Percentiles rank a stretch among this genome's conserved stretches.
phyloP scores from a whole-genome alignment of 2,113 vertebrate genomes.

The Apistogramma diplotaenia region DNA sequence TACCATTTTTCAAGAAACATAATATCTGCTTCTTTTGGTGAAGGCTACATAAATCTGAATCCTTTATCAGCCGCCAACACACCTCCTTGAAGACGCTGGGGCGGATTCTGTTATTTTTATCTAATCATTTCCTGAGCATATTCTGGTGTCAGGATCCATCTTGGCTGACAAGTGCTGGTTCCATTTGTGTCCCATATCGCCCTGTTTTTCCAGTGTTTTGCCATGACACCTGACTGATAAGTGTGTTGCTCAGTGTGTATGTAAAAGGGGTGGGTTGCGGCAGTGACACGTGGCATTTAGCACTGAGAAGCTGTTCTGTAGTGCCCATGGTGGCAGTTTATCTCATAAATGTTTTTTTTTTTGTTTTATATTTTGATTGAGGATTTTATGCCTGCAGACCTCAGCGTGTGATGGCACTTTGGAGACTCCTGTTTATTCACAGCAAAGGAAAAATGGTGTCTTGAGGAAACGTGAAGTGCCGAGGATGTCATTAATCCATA shows the following conservation, averaged over 20 bases:
- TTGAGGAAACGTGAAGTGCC: conserved; percentile 30
- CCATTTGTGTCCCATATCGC: conserved; percentile 65
- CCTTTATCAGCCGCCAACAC: conserved; percentile 73
- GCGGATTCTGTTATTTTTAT: conserved; percentile 77
- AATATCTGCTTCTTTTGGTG: conserved; percentile 64
- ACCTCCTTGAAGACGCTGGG: conserved; percentile 56
- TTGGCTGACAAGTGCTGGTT: conserved; percentile 72
- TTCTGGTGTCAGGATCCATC: conserved; percentile 73
- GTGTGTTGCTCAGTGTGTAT: conserved; percentile 35
- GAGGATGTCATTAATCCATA: conserved; percentile 29
- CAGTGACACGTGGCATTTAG: conserved; percentile 46
- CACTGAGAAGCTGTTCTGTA: conserved; percentile 35
- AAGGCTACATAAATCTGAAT: conserved; percentile 74
- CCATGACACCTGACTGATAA: conserved; percentile 75
- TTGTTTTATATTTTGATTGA: conserved; percentile 42
- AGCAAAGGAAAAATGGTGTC: conserved; percentile 18
- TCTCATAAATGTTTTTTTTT: conserved; percentile 39
- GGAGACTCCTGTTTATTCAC: conserved; percentile 25
- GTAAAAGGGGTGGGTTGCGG: conserved; percentile 33
- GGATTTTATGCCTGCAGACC: conserved; percentile 27
- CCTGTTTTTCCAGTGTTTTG: conserved; percentile 60
- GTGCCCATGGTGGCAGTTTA: conserved; percentile 39
- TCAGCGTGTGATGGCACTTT: conserved; percentile 2
- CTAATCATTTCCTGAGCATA: conserved; percentile 73
- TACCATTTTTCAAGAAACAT: conserved; percentile 56